Evolutionary conservation across 2,113 vertebrate species (phyloP).

Genomic region (Zosterops borbonicus): DNA sequence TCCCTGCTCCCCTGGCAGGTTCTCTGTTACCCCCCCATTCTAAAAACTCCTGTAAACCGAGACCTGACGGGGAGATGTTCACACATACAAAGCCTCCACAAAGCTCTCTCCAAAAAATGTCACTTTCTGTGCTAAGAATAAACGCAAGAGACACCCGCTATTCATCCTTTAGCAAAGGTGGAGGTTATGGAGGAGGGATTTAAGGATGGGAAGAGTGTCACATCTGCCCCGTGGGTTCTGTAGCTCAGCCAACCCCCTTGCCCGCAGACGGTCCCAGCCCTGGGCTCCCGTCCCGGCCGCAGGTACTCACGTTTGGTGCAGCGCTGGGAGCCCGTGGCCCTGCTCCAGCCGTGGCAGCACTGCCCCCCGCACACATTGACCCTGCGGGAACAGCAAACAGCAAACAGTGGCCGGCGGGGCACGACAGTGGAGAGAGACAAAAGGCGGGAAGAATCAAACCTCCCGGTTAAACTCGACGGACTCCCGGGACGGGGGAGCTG

Average conservation of each 20-base stretch:
- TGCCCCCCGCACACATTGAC: constrained; percentile 93
- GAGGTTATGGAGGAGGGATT: background rate
- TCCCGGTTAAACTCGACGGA: background rate
- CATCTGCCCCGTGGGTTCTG: rapidly evolving
- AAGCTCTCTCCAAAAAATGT: background rate
- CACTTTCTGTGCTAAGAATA: background rate
- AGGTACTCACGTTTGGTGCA: constrained; percentile 93
- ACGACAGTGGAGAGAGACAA: background rate
- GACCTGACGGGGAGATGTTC: background rate
- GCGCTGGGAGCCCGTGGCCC: constrained; percentile 88
- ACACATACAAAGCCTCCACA: background rate
- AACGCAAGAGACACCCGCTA: rapidly evolving
- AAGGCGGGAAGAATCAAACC: background rate
- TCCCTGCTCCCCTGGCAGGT: background rate
- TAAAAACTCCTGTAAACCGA: background rate
- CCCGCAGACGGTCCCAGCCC: background rate
- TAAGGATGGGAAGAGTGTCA: background rate
- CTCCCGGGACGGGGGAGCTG: background rate
- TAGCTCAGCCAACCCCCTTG: background rate
- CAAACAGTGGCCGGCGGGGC: background rate
- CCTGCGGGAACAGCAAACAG: constrained; percentile 79
- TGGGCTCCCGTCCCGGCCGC: too few relatives aligned
- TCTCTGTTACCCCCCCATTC: background rate
- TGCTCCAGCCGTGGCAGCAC: constrained; percentile 95
- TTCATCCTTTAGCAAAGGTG: background rate